Evolutionary conservation across 2,797 vertebrate genomes (phyloP).

Genomic region (Alca torda): DNA sequence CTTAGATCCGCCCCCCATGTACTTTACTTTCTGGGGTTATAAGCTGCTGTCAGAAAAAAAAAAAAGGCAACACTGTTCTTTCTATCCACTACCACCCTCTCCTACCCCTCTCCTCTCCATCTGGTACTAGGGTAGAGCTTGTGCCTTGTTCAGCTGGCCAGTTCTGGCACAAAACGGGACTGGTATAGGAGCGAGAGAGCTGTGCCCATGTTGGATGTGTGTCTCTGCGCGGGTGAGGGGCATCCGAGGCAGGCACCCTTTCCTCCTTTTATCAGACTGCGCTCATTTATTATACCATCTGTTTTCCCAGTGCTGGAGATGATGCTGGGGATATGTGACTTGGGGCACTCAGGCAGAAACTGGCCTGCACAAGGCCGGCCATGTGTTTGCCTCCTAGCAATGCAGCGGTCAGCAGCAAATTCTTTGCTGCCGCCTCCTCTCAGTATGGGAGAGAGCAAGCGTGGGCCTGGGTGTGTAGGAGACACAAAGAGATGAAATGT

Average conservation of each 20-base stretch:
- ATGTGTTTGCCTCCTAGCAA: conserved; percentile 72
- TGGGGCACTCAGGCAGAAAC: conserved; percentile 73
- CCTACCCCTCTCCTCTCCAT: neutral
- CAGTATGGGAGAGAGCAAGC: conserved; percentile 37
- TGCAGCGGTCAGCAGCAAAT: conserved; percentile 70
- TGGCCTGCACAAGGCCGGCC: conserved; percentile 70
- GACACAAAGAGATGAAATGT: neutral
- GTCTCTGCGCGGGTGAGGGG: neutral
- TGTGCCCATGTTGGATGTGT: neutral
- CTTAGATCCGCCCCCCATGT: neutral
- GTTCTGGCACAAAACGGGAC: neutral
- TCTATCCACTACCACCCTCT: neutral
- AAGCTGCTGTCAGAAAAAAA: neutral
- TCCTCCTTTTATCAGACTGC: conserved; percentile 34
- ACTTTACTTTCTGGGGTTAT: neutral
- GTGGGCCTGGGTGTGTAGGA: conserved; percentile 36
- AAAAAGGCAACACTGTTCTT: neutral
- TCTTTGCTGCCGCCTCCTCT: conserved; percentile 55
- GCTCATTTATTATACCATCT: conserved; percentile 73
- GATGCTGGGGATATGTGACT: conserved; percentile 66
- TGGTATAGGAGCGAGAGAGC: neutral
- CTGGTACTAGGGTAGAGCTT: neutral
- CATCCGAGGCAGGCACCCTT: conserved; percentile 45
- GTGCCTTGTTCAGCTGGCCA: neutral
- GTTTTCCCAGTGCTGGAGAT: conserved; percentile 70